Base-by-base conservation (phyloP, 2,797 vertebrate species). In the Xerus rutilus region DNA sequence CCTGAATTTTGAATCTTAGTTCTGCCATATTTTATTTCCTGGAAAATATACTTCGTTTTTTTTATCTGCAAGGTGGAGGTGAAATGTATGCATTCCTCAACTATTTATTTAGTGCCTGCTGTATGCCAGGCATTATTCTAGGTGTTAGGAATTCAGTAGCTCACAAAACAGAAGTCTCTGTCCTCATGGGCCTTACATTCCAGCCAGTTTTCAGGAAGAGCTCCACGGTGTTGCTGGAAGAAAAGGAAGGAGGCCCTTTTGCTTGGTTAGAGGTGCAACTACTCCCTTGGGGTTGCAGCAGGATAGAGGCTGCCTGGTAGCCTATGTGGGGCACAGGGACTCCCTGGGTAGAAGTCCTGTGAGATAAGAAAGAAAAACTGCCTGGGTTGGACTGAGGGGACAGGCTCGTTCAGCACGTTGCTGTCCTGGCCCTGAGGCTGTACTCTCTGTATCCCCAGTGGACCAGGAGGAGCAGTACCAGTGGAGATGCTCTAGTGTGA, bases 361-460 rank as follows among this genome's bases (percentile, higher is more conserved):
- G 17, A 85, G 12, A 17, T 32, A 13, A 74, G 30, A 17, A 54
- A 67, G 69, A 88, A 78, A 15, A 67, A 14, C 45, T 39, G 5
- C n/a, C 35, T 28, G 10, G 74, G 32, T 67, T 64, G n/a, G 76
- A 35, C 72, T 20, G 2, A 43, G 64, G 45, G 79, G 57, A 11
- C 70, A 76, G 39, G 35, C 35, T 11, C 21, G 25, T 14, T 17
- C 21, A 32, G 18, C 67, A 4, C 32, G 2, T 12, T 54, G 43
- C 57, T 17, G 5, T 67, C 28, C 47, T 18, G n/a, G 30, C 18
- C 72, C 3, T 12, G n/a, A 79, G 52, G 81, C n/a, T 20, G 3
- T 17, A 43, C 6, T 3, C 4, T 20, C 9, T 13, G 1, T 49
- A n/a, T 25, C 1, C 70, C 3, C 30, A 1, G 23, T 32, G 49